Percentiles rank a stretch among this genome's conserved stretches.
Evolutionary conservation across 2,888 invertebrate species (phyloP).

Genomic region (Ischnus inquisitorius): DNA sequence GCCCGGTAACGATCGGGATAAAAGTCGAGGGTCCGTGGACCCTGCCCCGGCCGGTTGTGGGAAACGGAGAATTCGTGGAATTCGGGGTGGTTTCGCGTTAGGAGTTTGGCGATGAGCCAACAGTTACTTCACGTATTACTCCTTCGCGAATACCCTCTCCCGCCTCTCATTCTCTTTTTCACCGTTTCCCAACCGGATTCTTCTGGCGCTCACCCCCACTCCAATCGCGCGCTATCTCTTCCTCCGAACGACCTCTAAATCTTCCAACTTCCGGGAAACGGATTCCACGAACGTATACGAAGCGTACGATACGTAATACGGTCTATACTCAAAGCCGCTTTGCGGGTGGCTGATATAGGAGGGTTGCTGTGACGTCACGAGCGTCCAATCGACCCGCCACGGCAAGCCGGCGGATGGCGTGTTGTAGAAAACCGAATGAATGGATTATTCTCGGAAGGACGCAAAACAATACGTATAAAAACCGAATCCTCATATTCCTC

Average conservation of each 20-base stretch:
- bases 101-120: slow-evolving; percentile 57
- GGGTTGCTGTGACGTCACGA: slow-evolving; percentile 56
- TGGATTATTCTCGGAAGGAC: slow-evolving; percentile 41
- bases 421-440: slow-evolving; percentile 28
- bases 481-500: neutral
- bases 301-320: slow-evolving; percentile 16
- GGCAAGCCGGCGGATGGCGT: slow-evolving; percentile 11
- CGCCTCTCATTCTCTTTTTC: slow-evolving; percentile 31
- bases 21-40: slow-evolving; percentile 45
- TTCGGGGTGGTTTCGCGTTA: slow-evolving; percentile 49
- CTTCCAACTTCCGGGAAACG: slow-evolving; percentile 54
- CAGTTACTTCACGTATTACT: slow-evolving; percentile 57
- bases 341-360: slow-evolving; percentile 27
- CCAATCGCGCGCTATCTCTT: neutral
- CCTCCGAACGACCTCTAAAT: slow-evolving; percentile 48
- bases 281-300: slow-evolving; percentile 47
- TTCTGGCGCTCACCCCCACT: neutral
- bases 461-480: neutral
- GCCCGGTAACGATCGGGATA: slow-evolving; percentile 63
- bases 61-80: slow-evolving; percentile 53
- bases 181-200: slow-evolving; percentile 26
- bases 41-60: slow-evolving; percentile 38
- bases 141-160: slow-evolving; percentile 26
- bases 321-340: neutral
- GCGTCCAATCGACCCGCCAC: slow-evolving; percentile 54